Evolutionary conservation across 2,888 invertebrate genomes (phyloP), one percentile per base, ranked within the genome.

Genomic region (Meliscaeva auricollis): DNA sequence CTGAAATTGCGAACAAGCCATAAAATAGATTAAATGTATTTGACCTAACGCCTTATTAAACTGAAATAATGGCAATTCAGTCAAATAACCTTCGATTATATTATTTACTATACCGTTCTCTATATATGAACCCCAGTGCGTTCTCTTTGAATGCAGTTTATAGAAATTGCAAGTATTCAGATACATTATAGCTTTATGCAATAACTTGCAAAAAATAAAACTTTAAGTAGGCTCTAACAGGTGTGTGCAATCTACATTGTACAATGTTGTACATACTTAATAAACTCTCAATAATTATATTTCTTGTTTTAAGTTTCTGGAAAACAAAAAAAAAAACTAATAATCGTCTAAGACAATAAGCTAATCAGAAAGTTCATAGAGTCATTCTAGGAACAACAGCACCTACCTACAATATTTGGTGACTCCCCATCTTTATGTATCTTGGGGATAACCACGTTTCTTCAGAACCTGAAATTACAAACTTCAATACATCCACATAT

Each of bases 11-110:
- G 22, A 52, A 26, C 26, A n/a, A 26, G 15, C 30, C 30, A 54
- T 54, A n/a, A 30, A 30, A 26, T 2, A 26, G 4, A 30, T 54
- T 54, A 30, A 26, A 3, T 26, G 1, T 4, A 1, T 15, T 15
- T 54, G 52, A 54, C 52, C 52, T 30, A 30, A 54, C n/a, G 8
- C 9, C 30, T 30, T 9, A 54, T 54, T 3, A 54, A 26, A 30
- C 15, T n/a, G 0, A 54, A 54, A 7, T 26, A 54, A 8, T 15
- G 26, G 0, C 52, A 15, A 54, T 54, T 54, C 30, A n/a, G 52
- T 54, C n/a, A 30, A 30, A 54, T 15, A 54, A 30, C 52, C 52
- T 54, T 54, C 30, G 30, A 26, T 26, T 52, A 1, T 0, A 26
- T 26, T 52, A 1, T 0, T 26, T 30, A 15, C 30, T 0, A 4